A percentile compares a stretch with the other conserved stretches of the same genome.
These are phyloP conservation scores for Tethea ocularis DNA, from an alignment of 2,888 invertebrate genomes.

Conservation along the genomic window DNA sequence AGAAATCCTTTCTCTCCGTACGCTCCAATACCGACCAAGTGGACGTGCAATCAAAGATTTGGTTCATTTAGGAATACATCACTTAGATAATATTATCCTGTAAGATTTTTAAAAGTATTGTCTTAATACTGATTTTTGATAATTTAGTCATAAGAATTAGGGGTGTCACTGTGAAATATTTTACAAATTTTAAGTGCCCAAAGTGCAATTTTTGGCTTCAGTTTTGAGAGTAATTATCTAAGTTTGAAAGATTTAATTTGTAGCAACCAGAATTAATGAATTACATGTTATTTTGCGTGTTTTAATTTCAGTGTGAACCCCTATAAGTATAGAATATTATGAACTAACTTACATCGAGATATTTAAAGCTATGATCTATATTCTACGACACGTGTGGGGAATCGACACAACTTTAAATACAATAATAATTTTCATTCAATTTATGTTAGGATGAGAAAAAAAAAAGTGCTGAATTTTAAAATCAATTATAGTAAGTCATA, in stretches of 20 bases:
- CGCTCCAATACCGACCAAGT: too few species aligned
- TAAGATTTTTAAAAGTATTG: conserved; percentile 51
- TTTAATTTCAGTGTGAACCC: conserved; percentile 27
- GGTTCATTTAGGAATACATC: conserved; percentile 45
- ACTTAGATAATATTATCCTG: conserved; percentile 21
- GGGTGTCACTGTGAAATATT: conserved; percentile 22
- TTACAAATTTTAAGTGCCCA: background rate
- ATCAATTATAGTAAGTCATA: too few species aligned
- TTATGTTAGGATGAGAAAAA: background rate
- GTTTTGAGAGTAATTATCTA: background rate
- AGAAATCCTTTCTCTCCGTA: too few species aligned
- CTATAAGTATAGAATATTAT: conserved; percentile 13
- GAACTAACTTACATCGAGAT: background rate
- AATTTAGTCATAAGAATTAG: conserved; percentile 59
- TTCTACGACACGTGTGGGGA: background rate
- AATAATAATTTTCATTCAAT: background rate
- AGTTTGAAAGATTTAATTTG: conserved; percentile 20
- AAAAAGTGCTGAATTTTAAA: background rate
- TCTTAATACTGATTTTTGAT: conserved; percentile 56
- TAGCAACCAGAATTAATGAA: too few species aligned
- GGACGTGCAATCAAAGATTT: conserved; percentile 31
- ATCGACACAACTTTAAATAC: background rate
- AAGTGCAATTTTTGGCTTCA: too few species aligned
- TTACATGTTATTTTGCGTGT: background rate
- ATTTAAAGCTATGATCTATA: background rate